These are phyloP conservation scores for Macheiramphus alcinus DNA, from an alignment of 2,113 vertebrate genomes.

Conservation along the genomic window DNA sequence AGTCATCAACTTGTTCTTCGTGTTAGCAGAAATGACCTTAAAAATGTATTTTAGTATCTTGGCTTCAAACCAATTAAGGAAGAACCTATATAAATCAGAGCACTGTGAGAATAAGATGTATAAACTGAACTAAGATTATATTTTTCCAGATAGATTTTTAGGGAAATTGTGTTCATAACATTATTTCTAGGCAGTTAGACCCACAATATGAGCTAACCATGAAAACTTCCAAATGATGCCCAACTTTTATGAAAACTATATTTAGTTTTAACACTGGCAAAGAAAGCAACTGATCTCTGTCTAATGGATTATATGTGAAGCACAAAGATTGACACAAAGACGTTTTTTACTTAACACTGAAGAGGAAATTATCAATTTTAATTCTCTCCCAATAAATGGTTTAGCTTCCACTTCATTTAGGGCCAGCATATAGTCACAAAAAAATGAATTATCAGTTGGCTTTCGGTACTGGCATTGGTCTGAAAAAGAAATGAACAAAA, in stretches of 20 bases:
- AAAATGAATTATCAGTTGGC: neutral
- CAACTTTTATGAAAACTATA: neutral
- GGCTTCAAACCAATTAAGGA: neutral
- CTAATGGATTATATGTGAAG: neutral
- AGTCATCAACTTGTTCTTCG: neutral
- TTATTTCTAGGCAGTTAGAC: neutral
- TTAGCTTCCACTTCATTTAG: neutral
- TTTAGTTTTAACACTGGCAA: neutral
- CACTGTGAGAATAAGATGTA: neutral
- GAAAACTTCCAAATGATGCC: neutral
- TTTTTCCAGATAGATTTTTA: neutral
- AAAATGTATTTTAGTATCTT: constrained; percentile 14
- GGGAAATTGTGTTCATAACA: neutral
- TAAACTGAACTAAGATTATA: neutral
- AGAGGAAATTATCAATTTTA: neutral
- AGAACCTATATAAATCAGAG: neutral
- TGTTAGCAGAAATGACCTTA: constrained; percentile 39
- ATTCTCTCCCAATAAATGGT: neutral
- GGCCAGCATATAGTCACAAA: neutral
- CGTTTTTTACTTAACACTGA: neutral
- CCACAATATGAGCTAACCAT: neutral
- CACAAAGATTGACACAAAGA: neutral
- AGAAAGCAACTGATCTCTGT: neutral
- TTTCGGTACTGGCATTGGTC: neutral
- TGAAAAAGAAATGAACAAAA: neutral